Conservation (phyloP, 2,888 invertebrate species). For the Auanema freiburgensis region DNA sequence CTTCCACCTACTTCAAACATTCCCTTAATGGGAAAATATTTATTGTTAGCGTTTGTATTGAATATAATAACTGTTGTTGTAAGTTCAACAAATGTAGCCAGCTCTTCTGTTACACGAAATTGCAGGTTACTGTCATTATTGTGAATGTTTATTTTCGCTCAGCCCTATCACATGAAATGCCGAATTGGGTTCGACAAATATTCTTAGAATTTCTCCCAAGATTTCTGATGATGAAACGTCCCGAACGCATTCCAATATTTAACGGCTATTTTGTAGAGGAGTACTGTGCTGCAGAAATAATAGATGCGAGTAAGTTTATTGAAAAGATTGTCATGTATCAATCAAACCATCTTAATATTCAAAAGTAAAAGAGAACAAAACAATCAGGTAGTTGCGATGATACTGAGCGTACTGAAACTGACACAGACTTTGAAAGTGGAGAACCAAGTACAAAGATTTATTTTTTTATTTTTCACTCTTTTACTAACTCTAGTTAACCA, state of each 20-base stretch:
- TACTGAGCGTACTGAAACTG: too few species aligned
- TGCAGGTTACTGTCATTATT: constrained; percentile 46
- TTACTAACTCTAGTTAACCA: too few species aligned
- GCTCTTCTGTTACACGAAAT: neutral
- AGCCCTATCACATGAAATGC: constrained; percentile 97
- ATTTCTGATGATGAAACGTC: constrained; percentile 84
- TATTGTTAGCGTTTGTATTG: constrained; percentile 96
- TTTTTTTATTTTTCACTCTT: too few species aligned
- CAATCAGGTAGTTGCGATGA: too few species aligned
- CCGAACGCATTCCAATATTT: constrained; percentile 69
- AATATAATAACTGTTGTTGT: constrained; percentile 98
- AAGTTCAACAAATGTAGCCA: constrained; percentile 64
- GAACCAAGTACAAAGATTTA: too few species aligned
- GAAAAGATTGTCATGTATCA: neutral
- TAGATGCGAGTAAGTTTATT: constrained; percentile 51
- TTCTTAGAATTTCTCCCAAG: constrained; percentile 80
- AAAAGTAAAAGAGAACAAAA: too few species aligned
- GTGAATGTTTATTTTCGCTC: constrained; percentile 94
- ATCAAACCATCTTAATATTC: neutral
- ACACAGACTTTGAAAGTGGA: too few species aligned
- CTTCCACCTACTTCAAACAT: constrained; percentile 95
- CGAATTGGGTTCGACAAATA: constrained; percentile 84
- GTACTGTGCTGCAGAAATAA: constrained; percentile 60
- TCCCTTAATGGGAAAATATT: constrained; percentile 97
- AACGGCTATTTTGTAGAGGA: constrained; percentile 60